Evolutionary conservation across 2,888 invertebrate genomes (phyloP), one percentile per base, ranked within the genome.

Genomic region (Polyommatus iphigenia): DNA sequence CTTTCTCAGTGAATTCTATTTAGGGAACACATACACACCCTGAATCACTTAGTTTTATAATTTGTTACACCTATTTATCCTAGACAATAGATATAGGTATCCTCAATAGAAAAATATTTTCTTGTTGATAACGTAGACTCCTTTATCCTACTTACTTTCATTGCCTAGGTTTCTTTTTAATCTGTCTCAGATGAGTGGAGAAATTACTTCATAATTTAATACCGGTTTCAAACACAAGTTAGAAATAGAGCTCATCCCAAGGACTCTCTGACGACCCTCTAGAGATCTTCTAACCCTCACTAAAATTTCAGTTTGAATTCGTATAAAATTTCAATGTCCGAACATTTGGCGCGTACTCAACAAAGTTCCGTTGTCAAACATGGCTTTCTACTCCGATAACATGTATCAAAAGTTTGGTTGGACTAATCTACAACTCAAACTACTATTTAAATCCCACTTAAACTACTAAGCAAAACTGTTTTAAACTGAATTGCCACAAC

Each of bases 341-440:
- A 54, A n/a, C 24, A 29, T 50, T 77, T 77, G 71, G 54, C 54
- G 67, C 76, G 29, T 15, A 76, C 41, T 67, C 10, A 4, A 54
- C 75, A 75, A 75, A 75, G 54, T 73, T 73, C 41, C 13, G 72
- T 46, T 75, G 75, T 75, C 54, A 50, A 75, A 75, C 75, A 75
- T 75, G 7, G 29, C 29, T 75, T 29, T 54, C 75, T 54, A 75
- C 75, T 75, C 54, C 29, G 75, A 75, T 75, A 54, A 75, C 50
- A 20, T 73, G 50, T 46, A 50, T 54, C 50, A 29, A 46, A 75
- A 54, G 29, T 75, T 75, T 50, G 29, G 24, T 24, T 1, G 1
- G 46, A 24, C 67, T 67, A 67, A 75, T 75, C 46, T 54, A 29
- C 75, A 75, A 75, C 50, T 75, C 50, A 18, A 29, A 75, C 29